Evolutionary conservation across 2,113 vertebrate species (phyloP), one percentile per base, ranked within the genome.

Genomic region (Ursus arctos): DNA sequence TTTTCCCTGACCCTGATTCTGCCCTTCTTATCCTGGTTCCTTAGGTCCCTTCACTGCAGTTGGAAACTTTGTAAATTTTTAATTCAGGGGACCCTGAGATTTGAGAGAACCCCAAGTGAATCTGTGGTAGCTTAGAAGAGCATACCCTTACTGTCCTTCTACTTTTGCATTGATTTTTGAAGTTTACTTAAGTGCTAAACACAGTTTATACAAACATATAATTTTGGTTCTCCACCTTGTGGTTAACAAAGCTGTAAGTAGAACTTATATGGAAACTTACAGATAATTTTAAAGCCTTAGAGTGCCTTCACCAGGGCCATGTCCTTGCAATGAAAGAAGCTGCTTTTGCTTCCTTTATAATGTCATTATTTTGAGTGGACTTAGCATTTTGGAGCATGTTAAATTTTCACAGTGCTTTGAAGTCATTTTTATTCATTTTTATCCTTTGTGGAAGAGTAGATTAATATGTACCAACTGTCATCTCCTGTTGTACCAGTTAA

Each of bases 201-300:
- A 55, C 40, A 88, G 9, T 80, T 95, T 77, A 49, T 26, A 81
- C 28, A 81, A 76, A 88, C 26, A 84, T 93, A 5, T 74, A 83
- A 95, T 95, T 97, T 83, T 80, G 61, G 18, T 28, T 88, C 16
- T 95, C 61, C 4, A 94, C 83, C n/a, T 93, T 61, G 69, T 91
- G 89, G 87, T 92, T 96, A 53, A 82, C 28, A 87, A 91, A 94
- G 24, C 15, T 79, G 7, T 83, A 92, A 96, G 55, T 47, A 57
- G 74, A 83, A 91, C 67, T 49, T 49, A 63, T 28, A 69, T 82
- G 57, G 59, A 63, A 57, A 49, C 19, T 86, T 43, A 19, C 1
- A 81, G 77, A 63, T 88, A 13, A 43, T 86, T 97, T 83, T 67
- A 87, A 93, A 88, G 40, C n/a, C 61, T 79, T 72, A 21, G 67